A percentile compares a stretch with the other conserved stretches of the same genome.
These are phyloP conservation scores for Pantherophis alleghaniensis DNA, from an alignment of 2,797 vertebrate genomes.

Conservation along the genomic window DNA sequence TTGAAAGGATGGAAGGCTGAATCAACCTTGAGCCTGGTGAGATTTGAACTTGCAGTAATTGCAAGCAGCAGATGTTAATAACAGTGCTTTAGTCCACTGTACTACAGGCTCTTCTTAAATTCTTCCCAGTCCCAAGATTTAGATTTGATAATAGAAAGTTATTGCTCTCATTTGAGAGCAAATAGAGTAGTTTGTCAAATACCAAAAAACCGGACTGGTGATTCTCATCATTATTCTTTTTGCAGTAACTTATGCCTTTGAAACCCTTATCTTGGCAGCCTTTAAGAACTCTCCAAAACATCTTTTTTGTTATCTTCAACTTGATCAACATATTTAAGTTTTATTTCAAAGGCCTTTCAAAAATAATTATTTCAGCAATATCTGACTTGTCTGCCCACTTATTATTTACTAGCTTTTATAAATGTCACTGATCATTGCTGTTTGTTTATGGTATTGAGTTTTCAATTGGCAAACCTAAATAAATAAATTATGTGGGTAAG, in stretches of 20 bases:
- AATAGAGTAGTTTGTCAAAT: not conserved
- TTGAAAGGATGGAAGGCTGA: too few species aligned
- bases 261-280: not conserved
- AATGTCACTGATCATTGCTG: not conserved
- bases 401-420: not conserved
- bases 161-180: not conserved
- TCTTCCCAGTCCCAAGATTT: not conserved
- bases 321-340: not conserved
- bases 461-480: not conserved
- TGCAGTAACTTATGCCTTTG: not conserved
- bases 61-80: too few species aligned
- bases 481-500: not conserved
- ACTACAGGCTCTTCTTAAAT: not conserved
- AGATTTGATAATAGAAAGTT: not conserved
- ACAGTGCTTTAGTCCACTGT: too few species aligned
- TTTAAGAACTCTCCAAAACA: not conserved
- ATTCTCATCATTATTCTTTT: not conserved
- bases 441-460: not conserved
- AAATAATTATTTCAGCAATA: not conserved
- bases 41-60: too few species aligned
- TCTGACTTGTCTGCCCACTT: not conserved
- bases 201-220: not conserved
- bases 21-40: too few species aligned
- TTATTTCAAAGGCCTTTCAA: not conserved
- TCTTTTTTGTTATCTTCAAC: not conserved